Evolutionary conservation across 2,113 vertebrate genomes (phyloP).

Genomic region (Cricetomys ansorgei): DNA sequence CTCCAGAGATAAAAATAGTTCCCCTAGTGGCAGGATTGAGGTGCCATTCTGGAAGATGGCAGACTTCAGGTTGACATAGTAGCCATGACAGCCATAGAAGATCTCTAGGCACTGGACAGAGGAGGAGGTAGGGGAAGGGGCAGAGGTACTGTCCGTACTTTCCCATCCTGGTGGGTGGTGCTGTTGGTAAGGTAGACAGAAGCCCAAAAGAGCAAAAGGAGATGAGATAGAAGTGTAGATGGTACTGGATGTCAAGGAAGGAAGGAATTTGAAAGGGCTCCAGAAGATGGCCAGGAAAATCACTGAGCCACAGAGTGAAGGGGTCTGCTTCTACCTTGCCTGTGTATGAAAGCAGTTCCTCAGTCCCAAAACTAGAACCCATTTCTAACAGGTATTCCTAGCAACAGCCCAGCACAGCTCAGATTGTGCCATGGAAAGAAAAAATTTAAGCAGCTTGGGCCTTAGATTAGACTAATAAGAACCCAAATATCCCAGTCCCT

Average conservation of each 20-base stretch:
- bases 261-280: neutral
- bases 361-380: neutral
- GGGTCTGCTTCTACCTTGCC: neutral
- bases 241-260: neutral
- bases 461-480: neutral
- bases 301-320: neutral
- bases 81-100: neutral
- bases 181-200: neutral
- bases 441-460: slow-evolving; percentile 2
- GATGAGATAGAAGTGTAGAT: neutral
- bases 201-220: neutral
- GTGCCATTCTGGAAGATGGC: slow-evolving; percentile 64
- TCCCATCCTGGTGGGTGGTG: neutral
- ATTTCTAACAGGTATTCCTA: slow-evolving; percentile 54
- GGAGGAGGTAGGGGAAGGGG: neutral
- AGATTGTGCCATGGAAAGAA: neutral
- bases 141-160: neutral
- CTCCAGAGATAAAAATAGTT: slow-evolving; percentile 78
- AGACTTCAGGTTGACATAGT: slow-evolving; percentile 59
- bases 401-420: slow-evolving; percentile 4
- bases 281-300: neutral
- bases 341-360: neutral
- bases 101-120: slow-evolving; percentile 26
- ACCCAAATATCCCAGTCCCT: neutral
- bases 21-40: slow-evolving; percentile 66